These are phyloP conservation scores for Natator depressus DNA, from an alignment of 2,113 vertebrate genomes.

Conservation along the genomic window DNA sequence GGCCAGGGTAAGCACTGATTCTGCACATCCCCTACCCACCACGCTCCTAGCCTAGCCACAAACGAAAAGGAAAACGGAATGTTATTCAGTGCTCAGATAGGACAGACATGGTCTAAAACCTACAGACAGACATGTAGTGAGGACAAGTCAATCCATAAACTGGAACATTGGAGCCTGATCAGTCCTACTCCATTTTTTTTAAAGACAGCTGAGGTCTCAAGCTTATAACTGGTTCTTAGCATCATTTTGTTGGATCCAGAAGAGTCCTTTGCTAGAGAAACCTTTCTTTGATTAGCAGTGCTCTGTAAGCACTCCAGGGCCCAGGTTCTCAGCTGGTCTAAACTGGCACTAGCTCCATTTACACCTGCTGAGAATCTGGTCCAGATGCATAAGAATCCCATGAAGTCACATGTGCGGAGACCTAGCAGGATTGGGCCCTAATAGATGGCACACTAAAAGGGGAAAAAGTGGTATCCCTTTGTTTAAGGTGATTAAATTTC, in stretches of 20 bases:
- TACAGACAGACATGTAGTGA: background rate
- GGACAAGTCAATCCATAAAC: background rate
- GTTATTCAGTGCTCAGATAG: background rate
- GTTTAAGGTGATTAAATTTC: slow-evolving; percentile 32
- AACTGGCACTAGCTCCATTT: background rate
- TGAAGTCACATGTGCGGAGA: background rate
- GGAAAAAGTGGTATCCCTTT: slow-evolving; percentile 5
- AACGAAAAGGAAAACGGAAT: accelerated
- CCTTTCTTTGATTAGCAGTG: background rate
- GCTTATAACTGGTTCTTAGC: background rate
- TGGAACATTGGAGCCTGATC: background rate
- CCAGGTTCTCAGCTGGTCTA: background rate
- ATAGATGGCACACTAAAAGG: slow-evolving; percentile 11
- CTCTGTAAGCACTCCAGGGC: background rate
- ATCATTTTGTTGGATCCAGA: background rate
- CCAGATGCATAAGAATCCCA: slow-evolving; percentile 16
- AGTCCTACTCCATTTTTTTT: background rate
- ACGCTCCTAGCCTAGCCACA: background rate
- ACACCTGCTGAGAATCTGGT: background rate
- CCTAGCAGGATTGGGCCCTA: background rate
- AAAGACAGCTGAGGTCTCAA: background rate
- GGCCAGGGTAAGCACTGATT: too few species aligned
- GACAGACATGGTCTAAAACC: background rate
- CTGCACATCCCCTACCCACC: too few species aligned
- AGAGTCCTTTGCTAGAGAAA: slow-evolving; percentile 11